These are phyloP conservation scores for Macrochelys suwanniensis DNA, from an alignment of 2,797 vertebrate species.

Conservation along the genomic window DNA sequence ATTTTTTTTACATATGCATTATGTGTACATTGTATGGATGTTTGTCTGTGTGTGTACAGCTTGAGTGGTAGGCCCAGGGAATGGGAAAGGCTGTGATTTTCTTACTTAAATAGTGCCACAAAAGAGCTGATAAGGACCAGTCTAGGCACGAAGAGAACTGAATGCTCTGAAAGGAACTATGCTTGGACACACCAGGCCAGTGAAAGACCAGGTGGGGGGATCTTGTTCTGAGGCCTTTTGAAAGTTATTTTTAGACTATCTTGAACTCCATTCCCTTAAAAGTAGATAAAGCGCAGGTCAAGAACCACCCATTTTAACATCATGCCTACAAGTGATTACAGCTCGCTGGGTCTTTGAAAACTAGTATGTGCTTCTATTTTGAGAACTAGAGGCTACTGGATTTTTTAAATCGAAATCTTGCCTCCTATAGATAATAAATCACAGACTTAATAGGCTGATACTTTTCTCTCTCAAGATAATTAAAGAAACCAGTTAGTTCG, in stretches of 20 bases:
- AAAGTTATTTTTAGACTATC: not conserved
- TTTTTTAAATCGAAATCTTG: not conserved
- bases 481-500: not conserved
- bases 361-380: not conserved
- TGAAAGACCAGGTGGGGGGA: rapidly evolving
- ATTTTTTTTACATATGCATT: not conserved
- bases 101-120: not conserved
- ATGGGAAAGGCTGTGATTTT: not conserved
- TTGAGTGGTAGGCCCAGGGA: no score
- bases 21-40: not conserved
- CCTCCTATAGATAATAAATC: not conserved
- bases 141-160: not conserved
- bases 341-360: not conserved
- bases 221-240: not conserved
- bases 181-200: not conserved
- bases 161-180: not conserved
- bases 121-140: not conserved
- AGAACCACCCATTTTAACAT: not conserved
- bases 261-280: not conserved
- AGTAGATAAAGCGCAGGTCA: not conserved
- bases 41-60: rapidly evolving
- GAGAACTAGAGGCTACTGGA: not conserved
- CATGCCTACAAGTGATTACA: not conserved
- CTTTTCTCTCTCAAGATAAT: not conserved
- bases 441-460: not conserved